Evolutionary conservation across 2,888 invertebrate species (phyloP).

Genomic region (Labia minor): DNA sequence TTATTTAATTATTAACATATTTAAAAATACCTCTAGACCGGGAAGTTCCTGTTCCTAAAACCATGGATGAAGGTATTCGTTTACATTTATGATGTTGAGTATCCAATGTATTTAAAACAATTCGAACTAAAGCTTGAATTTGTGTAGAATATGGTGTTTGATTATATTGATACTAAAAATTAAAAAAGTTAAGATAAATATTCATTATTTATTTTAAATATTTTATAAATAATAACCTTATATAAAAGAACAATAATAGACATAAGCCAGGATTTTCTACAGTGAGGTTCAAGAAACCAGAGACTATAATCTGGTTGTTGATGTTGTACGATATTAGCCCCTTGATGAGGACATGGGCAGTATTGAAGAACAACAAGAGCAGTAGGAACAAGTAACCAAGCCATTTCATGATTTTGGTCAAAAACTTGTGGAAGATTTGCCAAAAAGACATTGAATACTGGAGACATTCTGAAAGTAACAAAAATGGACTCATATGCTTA

Average conservation of each 20-base stretch:
- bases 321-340: slow-evolving; percentile 41
- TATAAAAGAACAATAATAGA: slow-evolving; percentile 86
- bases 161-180: slow-evolving; percentile 39
- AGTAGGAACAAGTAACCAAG: slow-evolving; percentile 75
- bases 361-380: slow-evolving; percentile 70
- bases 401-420: slow-evolving; percentile 93
- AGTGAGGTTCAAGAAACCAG: slow-evolving; percentile 77
- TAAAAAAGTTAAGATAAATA: slow-evolving; percentile 20
- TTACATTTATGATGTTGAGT: slow-evolving; percentile 85
- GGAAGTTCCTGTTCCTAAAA: slow-evolving; percentile 58
- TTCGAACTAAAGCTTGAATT: slow-evolving; percentile 69
- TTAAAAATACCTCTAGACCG: slow-evolving; percentile 49
- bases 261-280: slow-evolving; percentile 85
- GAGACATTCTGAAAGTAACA: slow-evolving; percentile 56
- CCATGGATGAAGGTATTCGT: slow-evolving; percentile 66
- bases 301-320: slow-evolving; percentile 68
- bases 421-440: slow-evolving; percentile 86
- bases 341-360: slow-evolving; percentile 62
- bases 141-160: slow-evolving; percentile 41
- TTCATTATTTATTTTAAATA: background rate
- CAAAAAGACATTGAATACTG: slow-evolving; percentile 92
- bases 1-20: too few species aligned
- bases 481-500: slow-evolving; percentile 17
- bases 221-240: slow-evolving; percentile 53
- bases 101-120: slow-evolving; percentile 85